phyloP scores from a whole-genome alignment of 2,888 invertebrate species.

The Mystacides longicornis region DNA sequence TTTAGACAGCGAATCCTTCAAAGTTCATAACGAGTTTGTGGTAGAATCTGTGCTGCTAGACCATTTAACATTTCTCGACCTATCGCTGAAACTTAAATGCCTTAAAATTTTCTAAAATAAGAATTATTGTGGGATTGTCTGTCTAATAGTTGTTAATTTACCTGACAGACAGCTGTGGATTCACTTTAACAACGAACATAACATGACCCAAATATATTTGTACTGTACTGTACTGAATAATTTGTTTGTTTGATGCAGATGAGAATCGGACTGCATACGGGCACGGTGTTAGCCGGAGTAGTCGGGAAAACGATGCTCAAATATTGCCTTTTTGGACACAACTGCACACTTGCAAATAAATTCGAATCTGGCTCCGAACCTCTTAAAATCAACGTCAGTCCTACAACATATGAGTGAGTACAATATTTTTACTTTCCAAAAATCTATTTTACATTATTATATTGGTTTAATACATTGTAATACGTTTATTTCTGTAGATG shows the following conservation, averaged over 20 bases:
- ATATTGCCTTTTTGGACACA: conserved; percentile 92
- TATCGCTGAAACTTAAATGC: no score
- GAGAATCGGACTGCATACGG: conserved; percentile 92
- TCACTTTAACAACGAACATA: no score
- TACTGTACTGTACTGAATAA: not conserved
- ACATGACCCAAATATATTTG: not conserved
- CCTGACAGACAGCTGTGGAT: not conserved
- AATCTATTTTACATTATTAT: not conserved
- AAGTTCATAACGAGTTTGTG: no score
- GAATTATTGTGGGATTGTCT: no score
- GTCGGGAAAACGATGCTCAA: conserved; percentile 91
- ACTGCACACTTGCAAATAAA: conserved; percentile 91
- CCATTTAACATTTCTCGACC: no score
- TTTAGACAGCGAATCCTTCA: no score
- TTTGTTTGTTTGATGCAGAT: conserved; percentile 51
- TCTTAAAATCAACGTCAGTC: conserved; percentile 84
- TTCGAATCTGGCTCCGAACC: conserved; percentile 93
- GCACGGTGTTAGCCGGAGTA: conserved; percentile 87
- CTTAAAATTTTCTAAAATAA: no score
- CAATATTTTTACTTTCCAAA: not conserved
- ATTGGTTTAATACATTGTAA: no score
- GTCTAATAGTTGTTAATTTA: not conserved
- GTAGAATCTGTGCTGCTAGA: no score
- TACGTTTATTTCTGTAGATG: conserved; percentile 54
- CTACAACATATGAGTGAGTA: conserved; percentile 84